A percentile compares a stretch with the other conserved stretches of the same genome.
These are phyloP conservation scores for Xiphophorus hellerii DNA, from an alignment of 2,113 vertebrate species.

Conservation along the genomic window DNA sequence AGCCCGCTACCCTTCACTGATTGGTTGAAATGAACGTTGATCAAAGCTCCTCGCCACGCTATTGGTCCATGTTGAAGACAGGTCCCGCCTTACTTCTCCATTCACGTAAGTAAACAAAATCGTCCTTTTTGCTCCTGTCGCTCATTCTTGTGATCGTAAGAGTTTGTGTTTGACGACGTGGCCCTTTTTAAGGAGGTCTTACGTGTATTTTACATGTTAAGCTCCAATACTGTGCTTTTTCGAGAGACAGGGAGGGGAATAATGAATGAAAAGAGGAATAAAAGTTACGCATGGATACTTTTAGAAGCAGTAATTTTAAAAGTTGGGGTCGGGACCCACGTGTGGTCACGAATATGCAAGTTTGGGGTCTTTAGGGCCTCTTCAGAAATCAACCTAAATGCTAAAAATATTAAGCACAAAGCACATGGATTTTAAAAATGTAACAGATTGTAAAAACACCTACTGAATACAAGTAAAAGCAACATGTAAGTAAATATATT, in stretches of 20 bases:
- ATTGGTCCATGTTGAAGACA: slow-evolving; percentile 28
- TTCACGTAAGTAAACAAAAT: slow-evolving; percentile 67
- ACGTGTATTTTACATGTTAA: neutral
- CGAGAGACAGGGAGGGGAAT: too few species aligned
- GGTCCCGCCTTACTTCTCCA: slow-evolving; percentile 11
- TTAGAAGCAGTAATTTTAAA: neutral
- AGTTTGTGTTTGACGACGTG: slow-evolving; percentile 46
- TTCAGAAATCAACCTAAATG: too few species aligned
- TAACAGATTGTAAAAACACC: too few species aligned
- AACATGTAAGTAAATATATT: too few species aligned
- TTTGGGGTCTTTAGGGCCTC: too few species aligned
- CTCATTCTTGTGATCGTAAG: slow-evolving; percentile 2
- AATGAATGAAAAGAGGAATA: neutral
- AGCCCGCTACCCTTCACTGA: slow-evolving; percentile 30
- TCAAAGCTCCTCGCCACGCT: neutral
- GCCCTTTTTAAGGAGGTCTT: neutral
- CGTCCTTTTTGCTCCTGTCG: slow-evolving; percentile 2
- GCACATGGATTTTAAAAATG: too few species aligned
- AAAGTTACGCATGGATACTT: neutral
- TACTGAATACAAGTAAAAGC: too few species aligned
- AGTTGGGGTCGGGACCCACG: too few species aligned
- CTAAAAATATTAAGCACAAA: too few species aligned
- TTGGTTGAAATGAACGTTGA: slow-evolving; percentile 48
- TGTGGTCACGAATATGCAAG: too few species aligned
- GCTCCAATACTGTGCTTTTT: neutral